Evolutionary conservation across 2,888 invertebrate genomes (phyloP).

Genomic region (Drosophila mayaguana): DNA sequence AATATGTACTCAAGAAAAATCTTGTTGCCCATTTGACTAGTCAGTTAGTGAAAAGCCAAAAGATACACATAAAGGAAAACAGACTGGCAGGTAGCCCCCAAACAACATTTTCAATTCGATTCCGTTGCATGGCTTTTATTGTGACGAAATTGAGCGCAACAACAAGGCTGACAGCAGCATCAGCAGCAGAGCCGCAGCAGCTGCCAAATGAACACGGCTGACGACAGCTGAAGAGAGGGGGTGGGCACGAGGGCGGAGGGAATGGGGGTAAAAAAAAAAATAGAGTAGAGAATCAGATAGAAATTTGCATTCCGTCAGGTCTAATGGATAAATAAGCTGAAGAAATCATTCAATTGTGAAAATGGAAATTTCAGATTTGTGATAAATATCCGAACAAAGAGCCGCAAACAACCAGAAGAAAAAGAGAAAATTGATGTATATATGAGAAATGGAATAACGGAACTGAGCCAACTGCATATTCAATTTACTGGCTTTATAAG

Average conservation of each 20-base stretch:
- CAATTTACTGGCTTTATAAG: conserved; percentile 38
- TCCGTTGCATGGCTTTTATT: conserved; percentile 17
- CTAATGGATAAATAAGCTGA: conserved; percentile 62
- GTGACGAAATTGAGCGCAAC: conserved; percentile 49
- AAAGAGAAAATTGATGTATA: not conserved
- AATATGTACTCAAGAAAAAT: conserved; percentile 51
- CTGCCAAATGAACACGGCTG: conserved; percentile 45
- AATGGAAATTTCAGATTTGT: conserved; percentile 67
- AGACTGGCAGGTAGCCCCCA: conserved; percentile 6
- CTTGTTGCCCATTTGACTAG: conserved; percentile 54
- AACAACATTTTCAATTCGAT: conserved; percentile 11
- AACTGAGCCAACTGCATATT: conserved; percentile 34
- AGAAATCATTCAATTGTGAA: conserved; percentile 63
- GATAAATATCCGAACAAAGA: conserved; percentile 47
- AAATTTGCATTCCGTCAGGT: conserved; percentile 59
- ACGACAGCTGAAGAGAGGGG: not conserved
- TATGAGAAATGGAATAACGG: conserved; percentile 11
- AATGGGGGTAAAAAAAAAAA: not conserved
- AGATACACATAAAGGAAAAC: conserved; percentile 32
- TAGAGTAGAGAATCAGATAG: conserved; percentile 1
- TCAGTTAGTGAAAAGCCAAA: conserved; percentile 45
- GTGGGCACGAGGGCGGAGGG: not conserved
- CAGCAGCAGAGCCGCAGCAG: conserved; percentile 9
- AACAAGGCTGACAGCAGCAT: conserved; percentile 30
- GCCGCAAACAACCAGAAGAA: not conserved